Base-by-base conservation (phyloP, 2,113 vertebrate species). In the Scopus umbretta region DNA sequence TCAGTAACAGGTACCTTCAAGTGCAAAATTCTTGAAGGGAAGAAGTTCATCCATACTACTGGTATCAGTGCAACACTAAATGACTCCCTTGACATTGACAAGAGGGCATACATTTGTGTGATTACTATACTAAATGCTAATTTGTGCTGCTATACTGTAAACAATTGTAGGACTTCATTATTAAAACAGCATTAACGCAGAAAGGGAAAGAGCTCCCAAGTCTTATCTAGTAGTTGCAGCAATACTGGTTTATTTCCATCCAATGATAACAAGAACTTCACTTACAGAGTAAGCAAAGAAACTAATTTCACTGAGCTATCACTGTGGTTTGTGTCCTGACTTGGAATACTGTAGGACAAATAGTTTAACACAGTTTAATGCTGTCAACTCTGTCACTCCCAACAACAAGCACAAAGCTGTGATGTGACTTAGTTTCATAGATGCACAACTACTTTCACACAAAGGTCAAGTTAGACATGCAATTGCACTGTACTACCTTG, bases 401-500 rank as follows among this genome's bases (percentile, higher is more conserved):
- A 89, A 26, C 17, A 7, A 81, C 9, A 82, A 6, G 25, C 36
- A 66, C 10, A 27, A 62, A 45, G 66, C 32, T 67, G 36, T 58
- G 32, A 80, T 27, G 12, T 58, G 66, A 91, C 53, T 86, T n/a
- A 27, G 21, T 27, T 80, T 70, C 45, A 5, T 38, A 45, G 7
- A n/a, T 11, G 30, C 55, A 62, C 4, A 42, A 38, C 40, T 52
- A 29, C 61, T 88, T 72, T 38, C 38, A 85, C 53, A 49, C 71
- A 71, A n/a, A 5, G 11, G 21, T 62, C n/a, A 84, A 27, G 7
- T 55, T 34, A 62, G 23, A 82, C 80, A 92, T 74, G 90, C 87
- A 85, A 43, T 6, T 68, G 40, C 70, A 93, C 88, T 90, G 86
- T 90, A 94, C 65, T 88, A 23, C 75, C 97, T 90, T 80, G 85